A percentile compares a stretch with the other conserved stretches of the same genome.
Evolutionary conservation across 1,140 invertebrate species (phyloP).

Genomic region (Ostrea edulis): DNA sequence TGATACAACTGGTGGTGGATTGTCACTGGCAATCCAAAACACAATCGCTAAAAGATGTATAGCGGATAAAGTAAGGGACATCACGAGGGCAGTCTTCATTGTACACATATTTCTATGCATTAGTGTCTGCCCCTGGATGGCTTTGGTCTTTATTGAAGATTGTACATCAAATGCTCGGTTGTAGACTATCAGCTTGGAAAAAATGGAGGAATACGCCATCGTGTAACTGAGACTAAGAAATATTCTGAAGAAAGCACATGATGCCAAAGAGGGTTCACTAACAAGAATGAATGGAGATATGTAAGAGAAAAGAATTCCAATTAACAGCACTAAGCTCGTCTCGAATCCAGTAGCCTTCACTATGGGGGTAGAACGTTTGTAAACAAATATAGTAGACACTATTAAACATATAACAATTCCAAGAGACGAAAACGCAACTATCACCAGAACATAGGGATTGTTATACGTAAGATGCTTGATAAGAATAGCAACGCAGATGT

Average conservation of each 20-base stretch:
- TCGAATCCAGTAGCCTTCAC: conserved; percentile 72
- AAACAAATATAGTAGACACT: conserved; percentile 60
- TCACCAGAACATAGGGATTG: conserved; percentile 78
- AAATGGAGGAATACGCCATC: conserved; percentile 88
- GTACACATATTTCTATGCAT: background rate
- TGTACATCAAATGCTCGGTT: conserved; percentile 93
- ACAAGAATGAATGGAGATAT: conserved; percentile 59
- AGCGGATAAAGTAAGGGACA: conserved; percentile 31
- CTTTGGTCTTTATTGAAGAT: conserved; percentile 40
- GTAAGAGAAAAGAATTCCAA: conserved; percentile 64
- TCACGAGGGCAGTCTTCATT: conserved; percentile 24
- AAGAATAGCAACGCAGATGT: conserved; percentile 79
- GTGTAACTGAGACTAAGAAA: conserved; percentile 86
- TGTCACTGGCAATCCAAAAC: conserved; percentile 47
- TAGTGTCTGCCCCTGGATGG: conserved; percentile 40
- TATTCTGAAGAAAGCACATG: conserved; percentile 87
- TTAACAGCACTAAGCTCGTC: conserved; percentile 67
- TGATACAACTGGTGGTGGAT: conserved; percentile 11
- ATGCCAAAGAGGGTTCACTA: conserved; percentile 84
- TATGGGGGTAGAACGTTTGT: conserved; percentile 61
- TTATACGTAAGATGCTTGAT: conserved; percentile 47
- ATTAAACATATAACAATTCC: conserved; percentile 76
- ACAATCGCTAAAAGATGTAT: conserved; percentile 49
- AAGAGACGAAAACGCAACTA: conserved; percentile 80
- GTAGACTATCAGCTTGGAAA: conserved; percentile 92